Evolutionary conservation across 2,113 vertebrate genomes (phyloP).

Genomic region (Chroicocephalus ridibundus): DNA sequence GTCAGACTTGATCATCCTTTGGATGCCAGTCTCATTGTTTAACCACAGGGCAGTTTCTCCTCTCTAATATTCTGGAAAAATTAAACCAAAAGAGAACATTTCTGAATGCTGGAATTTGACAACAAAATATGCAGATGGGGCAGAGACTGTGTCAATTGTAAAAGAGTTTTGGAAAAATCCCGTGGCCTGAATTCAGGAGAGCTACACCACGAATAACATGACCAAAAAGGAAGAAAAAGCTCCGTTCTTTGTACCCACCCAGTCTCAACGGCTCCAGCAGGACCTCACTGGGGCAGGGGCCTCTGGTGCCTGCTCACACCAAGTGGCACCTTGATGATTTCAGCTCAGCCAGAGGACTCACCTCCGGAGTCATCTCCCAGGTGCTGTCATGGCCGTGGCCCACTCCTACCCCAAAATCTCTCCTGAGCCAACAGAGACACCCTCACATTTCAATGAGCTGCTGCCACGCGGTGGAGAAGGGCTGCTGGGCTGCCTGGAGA

Average conservation of each 20-base stretch:
- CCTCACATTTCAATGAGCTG: not conserved
- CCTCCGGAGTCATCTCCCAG: not conserved
- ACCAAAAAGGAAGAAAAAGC: slow-evolving; percentile 26
- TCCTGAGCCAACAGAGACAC: not conserved
- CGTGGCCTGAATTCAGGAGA: not conserved
- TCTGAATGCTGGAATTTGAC: slow-evolving; percentile 21
- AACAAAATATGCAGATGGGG: not conserved
- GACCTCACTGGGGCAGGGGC: not conserved
- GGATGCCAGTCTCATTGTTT: not conserved
- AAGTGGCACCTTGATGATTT: not conserved
- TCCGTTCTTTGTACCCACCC: not conserved
- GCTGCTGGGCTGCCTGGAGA: not conserved
- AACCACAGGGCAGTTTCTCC: slow-evolving; percentile 33
- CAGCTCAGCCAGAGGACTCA: not conserved
- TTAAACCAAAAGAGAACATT: slow-evolving; percentile 34
- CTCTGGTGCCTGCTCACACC: not conserved
- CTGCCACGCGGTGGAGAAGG: rapidly evolving
- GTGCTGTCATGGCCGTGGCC: not conserved
- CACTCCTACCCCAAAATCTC: not conserved
- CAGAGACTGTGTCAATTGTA: slow-evolving; percentile 31
- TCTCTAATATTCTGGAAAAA: slow-evolving; percentile 39
- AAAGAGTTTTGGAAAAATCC: slow-evolving; percentile 45
- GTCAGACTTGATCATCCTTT: not conserved
- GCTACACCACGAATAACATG: slow-evolving; percentile 29
- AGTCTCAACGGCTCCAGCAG: not conserved